Conservation (phyloP, 2,113 vertebrate species). For the Ameiurus melas region DNA sequence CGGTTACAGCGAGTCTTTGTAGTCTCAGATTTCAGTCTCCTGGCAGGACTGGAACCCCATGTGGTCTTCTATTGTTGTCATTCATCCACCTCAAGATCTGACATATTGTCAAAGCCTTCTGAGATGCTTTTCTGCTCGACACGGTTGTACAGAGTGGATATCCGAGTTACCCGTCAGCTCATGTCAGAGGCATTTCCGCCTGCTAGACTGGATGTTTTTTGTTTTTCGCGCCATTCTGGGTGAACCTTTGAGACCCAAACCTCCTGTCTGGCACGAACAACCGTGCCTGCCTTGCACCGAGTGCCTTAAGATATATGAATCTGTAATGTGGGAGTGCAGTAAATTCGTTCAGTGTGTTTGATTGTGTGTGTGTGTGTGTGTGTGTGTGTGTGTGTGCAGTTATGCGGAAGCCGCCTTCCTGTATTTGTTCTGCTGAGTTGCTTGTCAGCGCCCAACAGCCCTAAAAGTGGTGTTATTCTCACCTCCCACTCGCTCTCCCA, state of each 20-base stretch:
- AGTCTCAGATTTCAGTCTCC: not conserved
- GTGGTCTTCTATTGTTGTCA: not conserved
- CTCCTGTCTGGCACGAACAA: not conserved
- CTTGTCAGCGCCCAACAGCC: constrained; percentile 37
- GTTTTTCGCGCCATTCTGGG: not conserved
- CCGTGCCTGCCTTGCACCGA: not conserved
- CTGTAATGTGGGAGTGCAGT: not conserved
- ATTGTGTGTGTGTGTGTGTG: constrained; percentile 19
- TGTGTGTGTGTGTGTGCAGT: constrained; percentile 27
- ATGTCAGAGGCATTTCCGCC: not conserved
- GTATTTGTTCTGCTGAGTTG: constrained; percentile 56
- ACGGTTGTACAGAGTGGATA: not conserved
- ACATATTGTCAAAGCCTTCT: not conserved
- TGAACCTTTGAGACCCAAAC: not conserved
- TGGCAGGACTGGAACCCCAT: not conserved
- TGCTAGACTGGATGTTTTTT: not conserved
- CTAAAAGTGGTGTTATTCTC: constrained; percentile 16
- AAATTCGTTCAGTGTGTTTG: not conserved
- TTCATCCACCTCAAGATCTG: not conserved
- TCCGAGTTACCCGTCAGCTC: not conserved
- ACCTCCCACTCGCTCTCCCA: constrained; percentile 22
- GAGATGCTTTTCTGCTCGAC: not conserved
- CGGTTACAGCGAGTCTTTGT: not conserved
- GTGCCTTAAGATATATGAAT: not conserved
- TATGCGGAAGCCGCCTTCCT: constrained; percentile 58